Percentiles rank a stretch among this genome's conserved stretches.
phyloP scores from a whole-genome alignment of 2,888 invertebrate species.

The Strigamia maritima region DNA sequence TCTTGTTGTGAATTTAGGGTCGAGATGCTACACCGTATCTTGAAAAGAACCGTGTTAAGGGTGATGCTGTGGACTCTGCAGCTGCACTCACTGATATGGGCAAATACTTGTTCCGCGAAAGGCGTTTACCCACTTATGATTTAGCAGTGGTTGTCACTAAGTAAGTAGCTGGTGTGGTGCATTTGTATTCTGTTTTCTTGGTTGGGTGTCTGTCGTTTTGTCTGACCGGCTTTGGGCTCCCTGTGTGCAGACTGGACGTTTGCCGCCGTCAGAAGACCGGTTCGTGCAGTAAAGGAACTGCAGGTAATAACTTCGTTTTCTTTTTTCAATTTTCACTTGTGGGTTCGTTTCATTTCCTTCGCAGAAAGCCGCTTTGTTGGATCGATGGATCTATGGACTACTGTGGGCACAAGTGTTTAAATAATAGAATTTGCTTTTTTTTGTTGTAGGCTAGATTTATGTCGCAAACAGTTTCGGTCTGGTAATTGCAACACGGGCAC shows the following conservation, averaged over 20 bases:
- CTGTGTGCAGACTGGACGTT: conserved; percentile 98
- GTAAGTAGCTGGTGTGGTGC: conserved; percentile 60
- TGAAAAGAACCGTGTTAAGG: conserved; percentile 86
- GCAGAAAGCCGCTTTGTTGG: background rate
- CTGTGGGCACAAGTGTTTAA: background rate
- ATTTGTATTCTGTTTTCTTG: conserved; percentile 22
- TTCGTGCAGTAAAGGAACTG: conserved; percentile 96
- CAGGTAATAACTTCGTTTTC: conserved; percentile 67
- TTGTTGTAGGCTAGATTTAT: conserved; percentile 89
- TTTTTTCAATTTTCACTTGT: conserved; percentile 11
- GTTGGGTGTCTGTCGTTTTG: conserved; percentile 36
- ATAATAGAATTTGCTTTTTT: background rate
- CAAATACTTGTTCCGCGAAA: conserved; percentile 91
- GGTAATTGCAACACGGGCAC: conserved; percentile 97
- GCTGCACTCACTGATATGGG: conserved; percentile 94
- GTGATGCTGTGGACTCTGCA: conserved; percentile 91
- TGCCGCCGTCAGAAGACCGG: conserved; percentile 94
- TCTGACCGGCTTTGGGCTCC: conserved; percentile 70
- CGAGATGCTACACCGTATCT: conserved; percentile 92
- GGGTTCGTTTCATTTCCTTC: conserved; percentile 29
- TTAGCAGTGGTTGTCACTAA: conserved; percentile 94
- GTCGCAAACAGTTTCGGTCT: conserved; percentile 90
- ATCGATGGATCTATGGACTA: background rate
- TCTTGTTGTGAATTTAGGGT: conserved; percentile 60
- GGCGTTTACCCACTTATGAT: conserved; percentile 89